Conservation (phyloP, 2,888 invertebrate species). For the Cataglyphis cursor region DNA sequence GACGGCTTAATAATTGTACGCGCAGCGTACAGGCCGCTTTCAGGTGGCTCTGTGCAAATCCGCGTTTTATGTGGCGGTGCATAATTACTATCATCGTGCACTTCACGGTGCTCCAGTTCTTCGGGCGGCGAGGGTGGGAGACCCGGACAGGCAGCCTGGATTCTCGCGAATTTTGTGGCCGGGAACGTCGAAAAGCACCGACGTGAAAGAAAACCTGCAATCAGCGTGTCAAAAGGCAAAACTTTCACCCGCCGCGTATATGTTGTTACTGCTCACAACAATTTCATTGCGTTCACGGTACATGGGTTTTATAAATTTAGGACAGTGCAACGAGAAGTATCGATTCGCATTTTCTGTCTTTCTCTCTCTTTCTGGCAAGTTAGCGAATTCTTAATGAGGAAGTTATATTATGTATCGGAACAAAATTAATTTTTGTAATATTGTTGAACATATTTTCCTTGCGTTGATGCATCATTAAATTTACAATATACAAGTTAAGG, state of each 20-base stretch:
- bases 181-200: slow-evolving; percentile 70
- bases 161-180: slow-evolving; percentile 70
- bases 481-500: background rate
- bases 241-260: slow-evolving; percentile 77
- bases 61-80: slow-evolving; percentile 77
- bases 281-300: background rate
- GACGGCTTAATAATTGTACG: slow-evolving; percentile 80
- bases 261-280: slow-evolving; percentile 49
- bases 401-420: background rate
- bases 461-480: background rate
- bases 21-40: slow-evolving; percentile 45
- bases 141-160: slow-evolving; percentile 63
- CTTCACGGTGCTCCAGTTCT: slow-evolving; percentile 82
- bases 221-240: slow-evolving; percentile 79
- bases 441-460: background rate
- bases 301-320: slow-evolving; percentile 22
- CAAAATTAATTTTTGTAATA: background rate
- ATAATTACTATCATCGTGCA: slow-evolving; percentile 82
- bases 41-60: slow-evolving; percentile 77
- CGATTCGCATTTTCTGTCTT: background rate
- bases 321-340: slow-evolving; percentile 5
- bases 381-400: slow-evolving; percentile 9
- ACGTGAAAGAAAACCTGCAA: slow-evolving; percentile 79
- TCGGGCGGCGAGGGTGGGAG: slow-evolving; percentile 63
- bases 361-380: background rate